Evolutionary conservation across 2,797 vertebrate species (phyloP).

Genomic region (Anguilla megastoma): DNA sequence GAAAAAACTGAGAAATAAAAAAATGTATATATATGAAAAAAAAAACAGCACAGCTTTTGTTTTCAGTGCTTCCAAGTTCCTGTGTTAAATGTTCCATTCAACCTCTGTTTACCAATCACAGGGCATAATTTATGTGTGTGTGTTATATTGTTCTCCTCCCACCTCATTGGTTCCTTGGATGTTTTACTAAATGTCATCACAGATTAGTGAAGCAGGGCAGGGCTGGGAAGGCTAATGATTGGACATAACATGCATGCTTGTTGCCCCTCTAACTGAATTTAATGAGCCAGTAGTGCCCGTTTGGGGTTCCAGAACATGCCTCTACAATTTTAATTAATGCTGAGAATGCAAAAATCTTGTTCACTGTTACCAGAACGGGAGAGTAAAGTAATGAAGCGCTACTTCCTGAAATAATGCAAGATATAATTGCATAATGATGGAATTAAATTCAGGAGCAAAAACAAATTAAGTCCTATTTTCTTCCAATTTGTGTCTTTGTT

Average conservation of each 20-base stretch:
- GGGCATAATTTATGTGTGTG: too few species aligned
- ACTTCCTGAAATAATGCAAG: background rate
- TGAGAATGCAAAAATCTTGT: constrained; percentile 38
- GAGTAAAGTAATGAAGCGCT: constrained; percentile 35
- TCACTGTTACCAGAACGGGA: constrained; percentile 30
- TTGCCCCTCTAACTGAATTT: constrained; percentile 38
- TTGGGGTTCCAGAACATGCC: constrained; percentile 44
- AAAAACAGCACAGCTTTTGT: too few species aligned
- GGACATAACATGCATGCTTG: constrained; percentile 41
- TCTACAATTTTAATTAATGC: constrained; percentile 47
- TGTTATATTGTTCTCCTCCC: constrained; percentile 16
- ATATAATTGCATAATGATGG: constrained; percentile 37
- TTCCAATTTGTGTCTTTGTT: background rate
- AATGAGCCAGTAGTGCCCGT: constrained; percentile 38
- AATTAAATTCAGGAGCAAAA: constrained; percentile 32
- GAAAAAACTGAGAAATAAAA: background rate
- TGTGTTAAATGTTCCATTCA: too few species aligned
- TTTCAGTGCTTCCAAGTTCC: too few species aligned
- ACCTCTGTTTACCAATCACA: too few species aligned
- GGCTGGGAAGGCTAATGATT: background rate
- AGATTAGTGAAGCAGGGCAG: constrained; percentile 42
- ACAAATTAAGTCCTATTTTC: constrained; percentile 34
- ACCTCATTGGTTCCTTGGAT: constrained; percentile 45
- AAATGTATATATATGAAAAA: constrained; percentile 7
- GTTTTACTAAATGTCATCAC: constrained; percentile 38